These are phyloP conservation scores for Orthosia gracilis DNA, from an alignment of 2,888 invertebrate genomes.

Conservation along the genomic window DNA sequence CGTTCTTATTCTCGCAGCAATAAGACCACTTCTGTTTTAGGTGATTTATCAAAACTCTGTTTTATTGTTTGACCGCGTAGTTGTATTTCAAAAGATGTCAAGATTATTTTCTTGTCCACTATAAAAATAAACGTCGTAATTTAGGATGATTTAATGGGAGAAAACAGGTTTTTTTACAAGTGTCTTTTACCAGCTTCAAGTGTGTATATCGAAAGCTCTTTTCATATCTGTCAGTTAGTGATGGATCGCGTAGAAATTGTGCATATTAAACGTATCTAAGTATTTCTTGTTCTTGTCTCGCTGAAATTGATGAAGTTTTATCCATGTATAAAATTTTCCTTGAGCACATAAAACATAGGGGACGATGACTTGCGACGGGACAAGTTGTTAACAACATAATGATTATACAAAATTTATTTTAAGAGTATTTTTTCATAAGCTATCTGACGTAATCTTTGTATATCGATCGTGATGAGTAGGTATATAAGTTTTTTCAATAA, in stretches of 20 bases:
- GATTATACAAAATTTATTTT: no score
- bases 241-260: constrained; percentile 33
- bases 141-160: constrained; percentile 67
- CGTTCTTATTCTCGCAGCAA: constrained; percentile 34
- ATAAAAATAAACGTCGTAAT: constrained; percentile 64
- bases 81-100: constrained; percentile 59
- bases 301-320: constrained; percentile 25
- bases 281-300: constrained; percentile 1
- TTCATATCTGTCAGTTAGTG: constrained; percentile 13
- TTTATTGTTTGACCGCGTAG: constrained; percentile 52
- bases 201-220: constrained; percentile 38
- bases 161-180: constrained; percentile 56
- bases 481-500: constrained; percentile 39
- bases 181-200: constrained; percentile 56
- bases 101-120: constrained; percentile 62
- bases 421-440: neutral
- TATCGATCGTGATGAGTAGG: constrained; percentile 10
- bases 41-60: constrained; percentile 39
- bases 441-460: neutral
- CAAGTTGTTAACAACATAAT: neutral
- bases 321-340: neutral
- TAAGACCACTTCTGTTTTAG: constrained; percentile 35
- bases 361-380: neutral
- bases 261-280: constrained; percentile 15
- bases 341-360: neutral